Base-by-base conservation (phyloP, 1,140 invertebrate species). In the Cyclargus thomasi region DNA sequence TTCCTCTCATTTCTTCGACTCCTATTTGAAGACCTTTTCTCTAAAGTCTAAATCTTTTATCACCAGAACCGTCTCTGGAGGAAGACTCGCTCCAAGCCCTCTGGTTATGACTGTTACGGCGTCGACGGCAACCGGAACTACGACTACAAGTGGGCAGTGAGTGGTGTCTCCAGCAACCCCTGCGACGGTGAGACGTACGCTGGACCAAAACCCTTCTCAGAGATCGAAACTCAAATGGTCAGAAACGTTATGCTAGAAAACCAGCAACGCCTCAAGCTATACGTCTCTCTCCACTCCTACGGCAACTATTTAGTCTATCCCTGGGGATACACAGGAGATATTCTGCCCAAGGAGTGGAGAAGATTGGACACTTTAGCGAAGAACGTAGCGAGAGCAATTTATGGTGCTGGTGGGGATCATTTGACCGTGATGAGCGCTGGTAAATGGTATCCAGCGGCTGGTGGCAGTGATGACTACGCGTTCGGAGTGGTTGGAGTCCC, bases 161-260 rank as follows among this genome's bases (percentile, higher is more conserved):
- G 86, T 53, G 94, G 95, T 0, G 92, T 94, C 1, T 94, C 92
- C 35, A 90, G 76, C 0, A 92, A 95, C 74, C 93, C 93, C 0
- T 96, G 95, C 75, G 90, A 92, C 53, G 91, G 92, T 8, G 93
- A 95, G 35, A 94, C 93, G 0, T 97, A 93, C 78, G 92, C 93
- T 14, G 96, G 96, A 0, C 86, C 93, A 0, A 80, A 83, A 14
- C 92, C 95, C 0, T 96, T 96, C 78, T 96, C 95, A 0, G 96
- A 97, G 82, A 91, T 92, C 1, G 96, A 97, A 82, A 94, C 94
- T 1, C 80, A 81, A 66, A 92, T 93, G 16, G 89, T 95, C 53
- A 86, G 92, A n/a, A 91, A 92, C 64, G 85, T 93, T 0, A 90
- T 95, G 75, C 76, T 91, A 65, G 78, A 88, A 36, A 77, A 94